Conservation (phyloP, 1,140 invertebrate genomes). For the Dinoponera quadriceps region DNA sequence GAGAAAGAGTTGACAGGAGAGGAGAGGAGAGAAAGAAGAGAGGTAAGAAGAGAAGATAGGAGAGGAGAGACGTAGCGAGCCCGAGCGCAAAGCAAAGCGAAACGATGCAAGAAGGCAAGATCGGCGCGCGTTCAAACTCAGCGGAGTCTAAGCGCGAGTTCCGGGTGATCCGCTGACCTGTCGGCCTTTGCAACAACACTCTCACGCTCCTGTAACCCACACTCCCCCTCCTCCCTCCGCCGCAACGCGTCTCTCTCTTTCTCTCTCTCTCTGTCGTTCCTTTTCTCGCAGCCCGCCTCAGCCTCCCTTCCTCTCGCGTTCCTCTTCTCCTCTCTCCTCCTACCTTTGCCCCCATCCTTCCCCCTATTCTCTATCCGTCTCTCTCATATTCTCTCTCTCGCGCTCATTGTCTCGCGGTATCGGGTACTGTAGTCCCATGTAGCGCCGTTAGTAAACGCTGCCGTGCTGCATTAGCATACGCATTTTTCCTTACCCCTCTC, state of each 20-base stretch:
- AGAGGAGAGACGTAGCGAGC: constrained; percentile 53
- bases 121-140: constrained; percentile 81
- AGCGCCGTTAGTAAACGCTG: constrained; percentile 73
- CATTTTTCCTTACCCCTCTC: constrained; percentile 61
- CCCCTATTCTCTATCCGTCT: constrained; percentile 36
- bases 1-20: too few species aligned
- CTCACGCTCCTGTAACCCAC: constrained; percentile 86
- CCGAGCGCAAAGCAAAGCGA: constrained; percentile 67
- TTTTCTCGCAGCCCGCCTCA: constrained; percentile 81
- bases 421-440: constrained; percentile 72
- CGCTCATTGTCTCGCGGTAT: constrained; percentile 71
- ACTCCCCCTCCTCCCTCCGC: constrained; percentile 79
- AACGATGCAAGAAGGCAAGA: constrained; percentile 78
- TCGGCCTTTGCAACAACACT: constrained; percentile 86
- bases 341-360: constrained; percentile 18
- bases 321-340: constrained; percentile 56
- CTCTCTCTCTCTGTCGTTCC: constrained; percentile 17
- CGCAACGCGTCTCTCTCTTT: constrained; percentile 73
- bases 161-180: constrained; percentile 86
- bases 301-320: constrained; percentile 62
- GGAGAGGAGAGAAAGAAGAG: constrained; percentile 41
- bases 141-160: constrained; percentile 85
- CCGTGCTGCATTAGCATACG: constrained; percentile 73
- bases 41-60: constrained; percentile 21
- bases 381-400: constrained; percentile 63